These are phyloP conservation scores for Anolis apletophallus DNA, from an alignment of 2,797 vertebrate species.

Conservation along the genomic window DNA sequence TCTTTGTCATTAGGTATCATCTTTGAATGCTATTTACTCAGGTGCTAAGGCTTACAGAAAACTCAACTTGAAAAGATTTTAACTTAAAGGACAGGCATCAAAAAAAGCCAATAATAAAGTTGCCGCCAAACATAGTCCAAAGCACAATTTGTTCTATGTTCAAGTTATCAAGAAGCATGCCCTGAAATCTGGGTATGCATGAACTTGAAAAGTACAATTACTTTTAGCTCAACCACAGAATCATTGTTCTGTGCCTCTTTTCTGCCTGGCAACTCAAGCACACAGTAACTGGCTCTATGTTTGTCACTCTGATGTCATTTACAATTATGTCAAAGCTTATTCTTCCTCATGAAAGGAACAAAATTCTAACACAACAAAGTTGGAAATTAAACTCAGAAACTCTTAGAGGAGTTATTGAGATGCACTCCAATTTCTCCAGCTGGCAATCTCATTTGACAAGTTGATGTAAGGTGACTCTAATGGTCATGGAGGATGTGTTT, in stretches of 20 bases:
- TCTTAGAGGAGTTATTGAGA: not conserved
- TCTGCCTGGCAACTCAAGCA: conserved; percentile 12
- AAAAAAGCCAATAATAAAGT: conserved; percentile 1
- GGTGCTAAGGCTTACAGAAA: not conserved
- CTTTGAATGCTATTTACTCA: not conserved
- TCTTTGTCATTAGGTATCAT: not conserved
- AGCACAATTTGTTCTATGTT: not conserved
- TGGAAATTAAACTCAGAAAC: conserved; percentile 18
- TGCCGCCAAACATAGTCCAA: not conserved
- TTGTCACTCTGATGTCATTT: conserved; percentile 12
- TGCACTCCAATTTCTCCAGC: not conserved
- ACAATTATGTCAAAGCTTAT: conserved; percentile 31
- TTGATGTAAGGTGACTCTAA: not conserved
- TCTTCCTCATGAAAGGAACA: not conserved
- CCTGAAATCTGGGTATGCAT: not conserved
- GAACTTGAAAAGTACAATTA: not conserved
- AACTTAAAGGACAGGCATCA: not conserved
- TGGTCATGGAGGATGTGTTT: not conserved
- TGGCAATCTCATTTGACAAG: not conserved
- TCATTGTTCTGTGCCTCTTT: conserved; percentile 8
- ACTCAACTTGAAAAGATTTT: not conserved
- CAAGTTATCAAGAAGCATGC: not conserved
- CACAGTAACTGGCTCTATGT: not conserved
- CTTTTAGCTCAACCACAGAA: conserved; percentile 6
- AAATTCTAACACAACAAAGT: conserved; percentile 12